phyloP scores from a whole-genome alignment of 1,140 invertebrate species.

The Chymomyza costata region DNA sequence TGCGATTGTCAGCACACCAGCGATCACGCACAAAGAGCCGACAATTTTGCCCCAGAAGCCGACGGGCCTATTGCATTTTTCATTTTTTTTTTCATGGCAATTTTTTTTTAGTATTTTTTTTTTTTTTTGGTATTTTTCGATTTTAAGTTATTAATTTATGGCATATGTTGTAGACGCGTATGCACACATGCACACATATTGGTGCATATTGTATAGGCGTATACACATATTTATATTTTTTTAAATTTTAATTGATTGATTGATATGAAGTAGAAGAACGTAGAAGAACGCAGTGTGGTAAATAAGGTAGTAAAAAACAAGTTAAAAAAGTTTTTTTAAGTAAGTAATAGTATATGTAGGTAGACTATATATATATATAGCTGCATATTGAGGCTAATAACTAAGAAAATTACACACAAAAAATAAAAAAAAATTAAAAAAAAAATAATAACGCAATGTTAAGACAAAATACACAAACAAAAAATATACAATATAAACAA shows the following conservation, averaged over 20 bases:
- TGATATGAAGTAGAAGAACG: slow-evolving; percentile 68
- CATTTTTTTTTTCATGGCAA: slow-evolving; percentile 27
- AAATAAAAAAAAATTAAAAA: no score
- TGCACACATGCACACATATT: not conserved
- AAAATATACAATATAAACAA: no score
- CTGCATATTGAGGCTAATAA: no score
- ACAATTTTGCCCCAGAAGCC: slow-evolving; percentile 99
- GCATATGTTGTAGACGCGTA: not conserved
- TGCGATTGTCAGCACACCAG: slow-evolving; percentile 98
- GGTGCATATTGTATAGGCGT: not conserved
- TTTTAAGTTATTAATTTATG: no score
- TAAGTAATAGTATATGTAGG: slow-evolving; percentile 41
- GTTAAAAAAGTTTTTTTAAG: no score
- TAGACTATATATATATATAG: no score
- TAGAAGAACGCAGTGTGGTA: slow-evolving; percentile 68
- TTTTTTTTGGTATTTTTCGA: slow-evolving; percentile 36
- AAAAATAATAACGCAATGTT: no score
- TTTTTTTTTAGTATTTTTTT: slow-evolving; percentile 17
- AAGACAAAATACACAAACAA: no score
- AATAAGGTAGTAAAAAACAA: slow-evolving; percentile 51
- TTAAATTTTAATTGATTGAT: no score
- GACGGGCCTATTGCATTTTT: slow-evolving; percentile 85
- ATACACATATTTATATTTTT: not conserved
- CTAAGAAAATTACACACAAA: no score
- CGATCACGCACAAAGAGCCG: slow-evolving; percentile 98